phyloP scores from a whole-genome alignment of 2,113 vertebrate genomes.

The Spermophilus dauricus region DNA sequence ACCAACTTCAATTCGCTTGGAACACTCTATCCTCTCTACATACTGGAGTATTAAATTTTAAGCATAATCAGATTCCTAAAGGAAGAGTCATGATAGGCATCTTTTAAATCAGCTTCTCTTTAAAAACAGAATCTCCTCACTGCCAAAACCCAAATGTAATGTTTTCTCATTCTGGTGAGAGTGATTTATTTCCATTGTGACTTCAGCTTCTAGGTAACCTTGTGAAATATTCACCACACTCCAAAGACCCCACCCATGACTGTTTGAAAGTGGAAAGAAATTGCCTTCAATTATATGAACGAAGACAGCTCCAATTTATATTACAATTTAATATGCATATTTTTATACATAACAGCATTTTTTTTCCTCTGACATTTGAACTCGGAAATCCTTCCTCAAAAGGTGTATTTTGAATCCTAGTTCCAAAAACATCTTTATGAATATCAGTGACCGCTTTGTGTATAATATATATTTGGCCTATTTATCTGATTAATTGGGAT shows the following conservation, averaged over 20 bases:
- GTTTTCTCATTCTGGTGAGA: constrained; percentile 14
- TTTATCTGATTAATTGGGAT: not conserved
- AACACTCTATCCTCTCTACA: not conserved
- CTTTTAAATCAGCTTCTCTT: constrained; percentile 38
- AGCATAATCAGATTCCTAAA: not conserved
- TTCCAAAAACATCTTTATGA: not conserved
- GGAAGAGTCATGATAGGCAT: not conserved
- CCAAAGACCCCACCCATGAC: constrained; percentile 30
- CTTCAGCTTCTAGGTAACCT: constrained; percentile 48
- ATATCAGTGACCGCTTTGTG: not conserved
- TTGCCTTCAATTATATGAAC: not conserved
- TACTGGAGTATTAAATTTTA: not conserved
- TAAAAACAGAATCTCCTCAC: not conserved
- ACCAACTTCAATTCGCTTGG: not conserved
- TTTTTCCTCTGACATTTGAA: not conserved
- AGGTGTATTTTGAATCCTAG: not conserved
- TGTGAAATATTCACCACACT: constrained; percentile 58
- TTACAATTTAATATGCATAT: not conserved
- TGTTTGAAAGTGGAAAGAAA: not conserved
- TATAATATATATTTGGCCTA: not conserved
- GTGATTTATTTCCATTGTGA: not conserved
- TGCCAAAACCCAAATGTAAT: not conserved
- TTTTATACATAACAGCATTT: not conserved
- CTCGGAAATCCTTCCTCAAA: constrained; percentile 20
- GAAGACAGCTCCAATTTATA: not conserved